Base-by-base conservation (phyloP, 1,140 invertebrate species). In the Caenorhabditis briggsae region DNA sequence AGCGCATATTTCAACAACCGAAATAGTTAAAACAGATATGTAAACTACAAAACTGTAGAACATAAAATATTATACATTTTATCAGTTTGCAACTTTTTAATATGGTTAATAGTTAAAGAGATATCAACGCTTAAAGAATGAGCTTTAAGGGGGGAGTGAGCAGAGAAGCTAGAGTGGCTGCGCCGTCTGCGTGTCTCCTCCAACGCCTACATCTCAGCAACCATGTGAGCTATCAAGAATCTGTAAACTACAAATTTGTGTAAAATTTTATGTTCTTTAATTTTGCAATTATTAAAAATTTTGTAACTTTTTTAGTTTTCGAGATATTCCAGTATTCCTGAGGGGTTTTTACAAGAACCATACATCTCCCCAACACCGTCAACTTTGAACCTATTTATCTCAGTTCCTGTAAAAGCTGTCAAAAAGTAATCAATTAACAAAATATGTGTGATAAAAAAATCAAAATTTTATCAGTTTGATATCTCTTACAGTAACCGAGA, bases 91-190 rank as follows among this genome's bases (percentile, higher is more conserved):
- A 33, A 8, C 5, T 33, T 46, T 46, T n/a, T n/a, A 48, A 14
- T 70, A 70, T n/a, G 16, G 41, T 46, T 14, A 46, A 14, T 1
- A 0, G 65, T 48, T 70, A 14, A 2, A 7, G 33, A 64, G 61
- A 64, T 64, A 41, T 33, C 9, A 12, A 23, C 8, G 20, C 33
- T 64, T 41, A 5, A n/a, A 0, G 50, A 53, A 0, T 11, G 3
- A 8, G 0, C 9, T 14, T 50, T 8, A 50, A 9, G 11, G 50
- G 16, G 0, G 16, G 25, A 23, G 33, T 1, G 25, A 0, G 61
- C 61, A 64, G 61, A 64, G 61, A 64, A 64, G 33, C n/a, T 2
- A 64, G 61, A 64, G 9, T 33, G 12, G 25, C 61, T 64, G 18
- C 16, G 1, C 12, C 41, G 5, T 64, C 61, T 64, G 61, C 61